Base-by-base conservation (phyloP, 2,113 vertebrate genomes). In the Lathamus discolor region DNA sequence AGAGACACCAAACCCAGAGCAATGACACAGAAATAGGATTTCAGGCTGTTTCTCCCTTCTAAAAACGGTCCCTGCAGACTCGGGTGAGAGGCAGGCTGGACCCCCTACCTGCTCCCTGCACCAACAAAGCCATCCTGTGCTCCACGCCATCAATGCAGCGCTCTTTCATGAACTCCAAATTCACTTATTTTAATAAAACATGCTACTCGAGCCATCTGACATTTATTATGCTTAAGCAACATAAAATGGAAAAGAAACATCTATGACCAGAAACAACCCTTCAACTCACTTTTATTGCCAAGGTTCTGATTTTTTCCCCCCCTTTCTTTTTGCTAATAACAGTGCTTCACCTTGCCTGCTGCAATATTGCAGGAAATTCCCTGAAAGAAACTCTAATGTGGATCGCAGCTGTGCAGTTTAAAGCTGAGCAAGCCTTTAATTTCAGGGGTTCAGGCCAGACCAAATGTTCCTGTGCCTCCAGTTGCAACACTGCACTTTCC, bases 221-320 rank as follows among this genome's bases (percentile, higher is more conserved):
- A 94, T 92, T 92, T 94, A 93, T 96, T 96, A 95, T 3, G n/a
- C 83, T 87, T 90, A 94, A 96, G 92, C 88, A 96, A 96, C 93
- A 78, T 84, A 96, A 97, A 96, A 94, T 93, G 76, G 88, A 84
- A 92, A 94, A 88, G 88, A 95, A 95, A 82, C 52, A 91, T 95
- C 94, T 92, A 72, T 41, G 96, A 93, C 83, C 91, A 97, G 93
- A 75, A 94, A 95, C 90, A 93, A 94, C 83, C 83, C 93, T 70
- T 90, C 82, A 54, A n/a, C 72, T 81, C 82, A 9, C 83, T 95
- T 93, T 94, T 94, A 95, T 88, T 96, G 94, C 93, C 95, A 95
- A 86, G 61, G 83, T 14, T 76, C 90, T 90, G 79, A 95, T 25
- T 64, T 41, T 28, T 28, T n/a, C 2, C 3, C 4, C 5, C 5